Conservation (phyloP, 2,888 invertebrate species). For the Abrostola triplasia region DNA sequence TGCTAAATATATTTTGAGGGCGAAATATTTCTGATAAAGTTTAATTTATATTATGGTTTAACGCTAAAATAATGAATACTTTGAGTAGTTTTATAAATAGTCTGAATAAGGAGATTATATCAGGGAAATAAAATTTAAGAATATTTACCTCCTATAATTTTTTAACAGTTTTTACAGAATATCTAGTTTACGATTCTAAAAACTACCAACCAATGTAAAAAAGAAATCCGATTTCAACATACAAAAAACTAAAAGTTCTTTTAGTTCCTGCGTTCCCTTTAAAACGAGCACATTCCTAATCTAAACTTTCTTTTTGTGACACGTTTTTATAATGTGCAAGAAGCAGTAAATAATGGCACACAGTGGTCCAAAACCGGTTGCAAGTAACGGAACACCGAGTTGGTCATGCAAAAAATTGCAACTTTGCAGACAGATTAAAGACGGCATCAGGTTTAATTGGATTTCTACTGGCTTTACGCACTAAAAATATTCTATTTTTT, state of each 20-base stretch:
- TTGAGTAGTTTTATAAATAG: too few species aligned
- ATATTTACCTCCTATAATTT: too few species aligned
- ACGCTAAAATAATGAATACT: too few species aligned
- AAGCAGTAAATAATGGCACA: slow-evolving; percentile 38
- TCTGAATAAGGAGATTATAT: too few species aligned
- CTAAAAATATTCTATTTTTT: background rate
- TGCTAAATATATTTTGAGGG: slow-evolving; percentile 28
- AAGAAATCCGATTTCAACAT: too few species aligned
- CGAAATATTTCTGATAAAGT: background rate
- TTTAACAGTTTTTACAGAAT: too few species aligned
- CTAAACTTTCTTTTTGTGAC: slow-evolving; percentile 16
- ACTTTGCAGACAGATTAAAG: slow-evolving; percentile 20
- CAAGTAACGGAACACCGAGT: slow-evolving; percentile 49
- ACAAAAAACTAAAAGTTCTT: too few species aligned
- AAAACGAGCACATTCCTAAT: background rate
- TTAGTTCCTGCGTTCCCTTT: background rate
- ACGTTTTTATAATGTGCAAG: slow-evolving; percentile 25
- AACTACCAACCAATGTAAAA: too few species aligned
- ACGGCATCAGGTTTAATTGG: slow-evolving; percentile 14
- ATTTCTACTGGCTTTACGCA: slow-evolving; percentile 16
- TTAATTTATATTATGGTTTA: too few species aligned
- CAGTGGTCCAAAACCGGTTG: slow-evolving; percentile 44
- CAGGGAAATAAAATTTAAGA: too few species aligned
- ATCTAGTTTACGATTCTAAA: too few species aligned
- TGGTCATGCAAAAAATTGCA: slow-evolving; percentile 55